Conservation (phyloP, 2,113 vertebrate species). For the Riparia riparia region DNA sequence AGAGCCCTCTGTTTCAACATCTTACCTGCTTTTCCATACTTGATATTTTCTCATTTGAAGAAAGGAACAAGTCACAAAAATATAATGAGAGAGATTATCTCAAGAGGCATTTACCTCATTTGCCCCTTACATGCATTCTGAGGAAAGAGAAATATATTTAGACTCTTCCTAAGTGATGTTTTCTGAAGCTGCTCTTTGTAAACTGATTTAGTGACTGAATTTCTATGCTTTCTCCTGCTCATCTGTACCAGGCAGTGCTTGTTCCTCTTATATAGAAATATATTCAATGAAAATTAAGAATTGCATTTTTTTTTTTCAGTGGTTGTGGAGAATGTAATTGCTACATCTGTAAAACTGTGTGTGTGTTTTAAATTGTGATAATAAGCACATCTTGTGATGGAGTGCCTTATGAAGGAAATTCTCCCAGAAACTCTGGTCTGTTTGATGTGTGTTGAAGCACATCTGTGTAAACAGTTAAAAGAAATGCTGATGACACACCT, state of each 20-base stretch:
- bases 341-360: not conserved
- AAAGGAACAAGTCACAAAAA: not conserved
- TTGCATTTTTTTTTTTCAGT: not conserved
- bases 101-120: not conserved
- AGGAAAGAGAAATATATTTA: not conserved
- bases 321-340: not conserved
- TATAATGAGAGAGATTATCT: not conserved
- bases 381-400: not conserved
- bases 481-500: not conserved
- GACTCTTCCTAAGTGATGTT: not conserved
- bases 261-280: not conserved
- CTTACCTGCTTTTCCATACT: not conserved
- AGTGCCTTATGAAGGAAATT: not conserved
- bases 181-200: not conserved
- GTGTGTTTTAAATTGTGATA: not conserved
- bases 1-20: not conserved
- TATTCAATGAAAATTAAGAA: not conserved
- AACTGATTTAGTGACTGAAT: not conserved
- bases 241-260: not conserved
- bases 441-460: not conserved
- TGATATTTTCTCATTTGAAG: not conserved
- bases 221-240: not conserved
- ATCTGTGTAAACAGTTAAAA: not conserved
- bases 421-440: fast-evolving
- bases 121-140: not conserved